A percentile compares a stretch with the other conserved stretches of the same genome.
These are phyloP conservation scores for Habroteleia sp. DNA, from an alignment of 2,888 invertebrate species.

Conservation along the genomic window DNA sequence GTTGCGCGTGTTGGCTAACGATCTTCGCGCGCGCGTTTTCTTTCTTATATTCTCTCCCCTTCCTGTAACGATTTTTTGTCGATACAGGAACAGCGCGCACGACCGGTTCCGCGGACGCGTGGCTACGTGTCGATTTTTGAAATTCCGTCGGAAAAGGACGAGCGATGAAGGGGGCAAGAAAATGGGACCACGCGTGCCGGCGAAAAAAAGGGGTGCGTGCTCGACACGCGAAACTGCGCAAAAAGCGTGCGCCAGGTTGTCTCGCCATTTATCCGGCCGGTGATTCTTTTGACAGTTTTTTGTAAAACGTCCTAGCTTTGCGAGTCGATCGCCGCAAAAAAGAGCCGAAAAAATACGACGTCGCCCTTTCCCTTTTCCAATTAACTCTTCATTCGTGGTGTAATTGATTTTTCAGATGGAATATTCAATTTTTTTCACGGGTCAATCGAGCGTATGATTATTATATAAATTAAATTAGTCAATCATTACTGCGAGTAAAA, in stretches of 20 bases:
- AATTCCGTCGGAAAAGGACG: slow-evolving; percentile 56
- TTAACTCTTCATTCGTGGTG: no score
- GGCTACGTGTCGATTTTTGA: slow-evolving; percentile 57
- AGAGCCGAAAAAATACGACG: no score
- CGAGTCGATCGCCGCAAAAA: slow-evolving; percentile 8
- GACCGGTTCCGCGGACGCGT: slow-evolving; percentile 56
- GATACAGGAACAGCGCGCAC: slow-evolving; percentile 44
- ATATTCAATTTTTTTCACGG: neutral
- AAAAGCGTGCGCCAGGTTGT: slow-evolving; percentile 30
- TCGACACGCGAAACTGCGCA: slow-evolving; percentile 60
- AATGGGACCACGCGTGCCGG: slow-evolving; percentile 60
- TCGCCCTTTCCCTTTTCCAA: no score
- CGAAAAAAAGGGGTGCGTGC: slow-evolving; percentile 65
- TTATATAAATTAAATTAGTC: slow-evolving; percentile 19
- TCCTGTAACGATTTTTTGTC: slow-evolving; percentile 41
- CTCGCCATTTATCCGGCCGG: slow-evolving; percentile 13
- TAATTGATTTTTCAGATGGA: no score
- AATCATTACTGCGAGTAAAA: slow-evolving; percentile 15
- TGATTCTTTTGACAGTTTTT: slow-evolving; percentile 31
- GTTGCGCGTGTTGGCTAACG: slow-evolving; percentile 64
- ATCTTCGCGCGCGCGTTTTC: slow-evolving; percentile 58
- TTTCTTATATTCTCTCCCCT: slow-evolving; percentile 45
- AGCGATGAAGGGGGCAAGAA: slow-evolving; percentile 55
- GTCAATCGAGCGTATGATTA: slow-evolving; percentile 5
- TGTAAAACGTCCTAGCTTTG: neutral